Evolutionary conservation across 2,797 vertebrate species (phyloP).

Genomic region (Mus minutoides): DNA sequence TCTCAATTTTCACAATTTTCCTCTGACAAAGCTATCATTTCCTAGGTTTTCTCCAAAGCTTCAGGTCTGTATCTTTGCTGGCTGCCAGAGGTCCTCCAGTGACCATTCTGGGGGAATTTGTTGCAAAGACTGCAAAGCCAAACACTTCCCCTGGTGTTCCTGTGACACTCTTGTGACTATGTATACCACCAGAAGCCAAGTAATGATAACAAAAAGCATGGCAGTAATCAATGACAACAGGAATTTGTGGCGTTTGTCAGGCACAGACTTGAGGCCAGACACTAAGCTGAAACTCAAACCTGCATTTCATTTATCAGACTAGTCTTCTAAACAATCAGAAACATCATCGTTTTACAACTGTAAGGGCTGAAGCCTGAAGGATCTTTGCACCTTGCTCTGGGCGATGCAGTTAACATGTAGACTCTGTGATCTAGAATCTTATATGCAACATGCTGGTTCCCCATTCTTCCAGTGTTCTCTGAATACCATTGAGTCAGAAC

Average conservation of each 20-base stretch:
- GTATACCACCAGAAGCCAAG: background rate
- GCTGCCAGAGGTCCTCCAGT: background rate
- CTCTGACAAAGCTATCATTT: background rate
- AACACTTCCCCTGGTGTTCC: background rate
- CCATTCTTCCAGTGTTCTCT: background rate
- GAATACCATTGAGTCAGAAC: background rate
- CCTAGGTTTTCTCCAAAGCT: background rate
- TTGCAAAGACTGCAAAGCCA: constrained; percentile 26
- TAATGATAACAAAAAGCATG: background rate
- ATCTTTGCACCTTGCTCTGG: background rate
- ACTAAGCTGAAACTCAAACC: background rate
- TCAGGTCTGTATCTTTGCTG: background rate
- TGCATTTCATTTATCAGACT: background rate
- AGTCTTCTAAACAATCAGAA: background rate
- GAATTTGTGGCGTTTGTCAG: background rate
- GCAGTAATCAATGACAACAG: background rate
- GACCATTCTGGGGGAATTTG: background rate
- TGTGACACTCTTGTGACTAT: background rate
- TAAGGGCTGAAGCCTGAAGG: background rate
- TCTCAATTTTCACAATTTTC: background rate
- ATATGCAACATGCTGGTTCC: background rate
- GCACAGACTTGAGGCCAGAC: background rate
- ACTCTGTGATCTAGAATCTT: background rate
- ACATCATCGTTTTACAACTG: background rate
- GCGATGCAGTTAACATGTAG: too few species aligned